phyloP scores from a whole-genome alignment of 2,888 invertebrate species.

The Onthophagus sagittarius region DNA sequence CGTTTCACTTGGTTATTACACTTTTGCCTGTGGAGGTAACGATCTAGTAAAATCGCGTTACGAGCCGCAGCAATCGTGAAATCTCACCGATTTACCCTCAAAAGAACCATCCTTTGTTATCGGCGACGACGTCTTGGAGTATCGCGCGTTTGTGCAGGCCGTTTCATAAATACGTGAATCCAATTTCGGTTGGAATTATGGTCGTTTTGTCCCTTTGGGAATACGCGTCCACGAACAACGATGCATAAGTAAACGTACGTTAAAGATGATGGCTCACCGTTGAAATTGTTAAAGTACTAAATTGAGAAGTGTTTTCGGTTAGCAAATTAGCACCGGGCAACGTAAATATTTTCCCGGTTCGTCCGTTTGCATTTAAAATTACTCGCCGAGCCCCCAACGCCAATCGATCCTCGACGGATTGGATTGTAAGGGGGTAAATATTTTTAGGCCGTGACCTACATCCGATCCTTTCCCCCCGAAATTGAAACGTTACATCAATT shows the following conservation, averaged over 20 bases:
- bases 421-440: neutral
- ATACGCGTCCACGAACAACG: neutral
- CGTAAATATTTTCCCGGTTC: neutral
- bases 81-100: neutral
- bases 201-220: neutral
- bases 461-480: neutral
- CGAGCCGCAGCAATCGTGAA: neutral
- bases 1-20: neutral
- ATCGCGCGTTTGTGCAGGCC: neutral
- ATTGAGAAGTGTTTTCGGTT: neutral
- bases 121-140: neutral
- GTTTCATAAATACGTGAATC: neutral
- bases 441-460: neutral
- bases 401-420: neutral
- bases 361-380: neutral
- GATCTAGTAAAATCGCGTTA: neutral
- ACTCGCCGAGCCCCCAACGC: neutral
- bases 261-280: neutral
- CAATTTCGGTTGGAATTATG: neutral
- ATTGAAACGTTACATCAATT: neutral
- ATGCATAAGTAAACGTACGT: neutral
- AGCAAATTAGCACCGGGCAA: neutral
- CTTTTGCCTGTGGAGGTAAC: neutral
- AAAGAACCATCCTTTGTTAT: neutral
- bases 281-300: neutral